These are phyloP conservation scores for Drosophila varians DNA, from an alignment of 1,140 invertebrate genomes.

Conservation along the genomic window DNA sequence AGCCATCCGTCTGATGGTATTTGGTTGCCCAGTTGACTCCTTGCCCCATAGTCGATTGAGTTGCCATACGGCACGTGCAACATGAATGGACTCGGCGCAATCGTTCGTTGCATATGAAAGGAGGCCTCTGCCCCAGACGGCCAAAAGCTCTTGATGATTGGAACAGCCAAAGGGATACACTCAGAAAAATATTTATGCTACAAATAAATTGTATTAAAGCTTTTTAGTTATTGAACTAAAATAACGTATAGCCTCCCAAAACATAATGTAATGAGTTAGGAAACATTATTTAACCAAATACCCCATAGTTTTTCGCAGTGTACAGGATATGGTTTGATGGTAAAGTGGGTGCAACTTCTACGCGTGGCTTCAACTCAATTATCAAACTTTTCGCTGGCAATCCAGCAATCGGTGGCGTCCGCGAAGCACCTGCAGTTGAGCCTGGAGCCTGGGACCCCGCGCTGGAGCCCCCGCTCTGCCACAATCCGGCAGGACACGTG, in stretches of 20 bases:
- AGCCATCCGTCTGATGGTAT: slow-evolving; percentile 41
- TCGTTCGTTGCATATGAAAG: slow-evolving; percentile 42
- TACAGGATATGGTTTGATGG: not conserved
- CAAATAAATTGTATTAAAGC: no score
- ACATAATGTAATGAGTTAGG: no score
- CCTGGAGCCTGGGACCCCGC: slow-evolving; percentile 20
- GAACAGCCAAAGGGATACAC: not conserved
- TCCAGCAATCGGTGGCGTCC: slow-evolving; percentile 35
- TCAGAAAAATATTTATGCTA: no score
- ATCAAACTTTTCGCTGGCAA: slow-evolving; percentile 77
- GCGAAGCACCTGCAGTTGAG: slow-evolving; percentile 25
- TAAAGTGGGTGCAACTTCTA: slow-evolving; percentile 37
- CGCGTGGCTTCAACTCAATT: slow-evolving; percentile 73
- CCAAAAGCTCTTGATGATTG: slow-evolving; percentile 69
- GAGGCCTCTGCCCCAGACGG: slow-evolving; percentile 54
- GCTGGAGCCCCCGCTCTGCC: no score
- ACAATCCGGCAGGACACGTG: no score
- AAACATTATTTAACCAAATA: no score
- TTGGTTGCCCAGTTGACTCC: slow-evolving; percentile 38
- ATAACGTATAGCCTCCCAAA: no score
- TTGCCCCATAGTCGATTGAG: slow-evolving; percentile 51
- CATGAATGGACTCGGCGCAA: slow-evolving; percentile 36
- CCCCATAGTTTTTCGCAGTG: not conserved
- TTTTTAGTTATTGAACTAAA: no score
- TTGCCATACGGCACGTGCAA: slow-evolving; percentile 65